Evolutionary conservation across 2,888 invertebrate genomes (phyloP).

Genomic region (Lycocerus yunnanus): DNA sequence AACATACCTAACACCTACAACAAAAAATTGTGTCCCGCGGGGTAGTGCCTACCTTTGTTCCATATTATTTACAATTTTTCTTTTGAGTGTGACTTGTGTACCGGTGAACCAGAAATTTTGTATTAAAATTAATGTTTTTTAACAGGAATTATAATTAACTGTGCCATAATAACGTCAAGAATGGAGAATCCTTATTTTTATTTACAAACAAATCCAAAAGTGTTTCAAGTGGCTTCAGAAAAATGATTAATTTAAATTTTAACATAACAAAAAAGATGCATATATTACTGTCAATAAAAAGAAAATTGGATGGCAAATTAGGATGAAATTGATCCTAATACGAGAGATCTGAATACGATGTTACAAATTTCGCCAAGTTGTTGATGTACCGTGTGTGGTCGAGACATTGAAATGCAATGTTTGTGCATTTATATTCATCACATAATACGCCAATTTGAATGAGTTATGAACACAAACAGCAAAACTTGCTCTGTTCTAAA

Average conservation of each 20-base stretch:
- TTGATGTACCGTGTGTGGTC: slow-evolving; percentile 43
- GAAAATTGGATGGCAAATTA: slow-evolving; percentile 1
- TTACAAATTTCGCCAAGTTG: slow-evolving; percentile 12
- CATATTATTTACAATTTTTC: background rate
- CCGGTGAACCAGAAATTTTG: background rate
- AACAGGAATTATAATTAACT: background rate
- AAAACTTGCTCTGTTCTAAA: slow-evolving; percentile 47
- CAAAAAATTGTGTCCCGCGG: background rate
- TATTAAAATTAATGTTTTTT: background rate
- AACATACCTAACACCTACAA: background rate
- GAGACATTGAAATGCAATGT: slow-evolving; percentile 41
- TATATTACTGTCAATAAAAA: background rate
- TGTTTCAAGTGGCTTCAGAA: background rate
- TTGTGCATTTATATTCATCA: slow-evolving; percentile 43
- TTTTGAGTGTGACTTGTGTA: background rate
- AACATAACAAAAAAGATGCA: background rate
- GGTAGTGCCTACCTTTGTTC: background rate
- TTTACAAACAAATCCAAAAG: background rate
- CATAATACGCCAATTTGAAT: slow-evolving; percentile 52
- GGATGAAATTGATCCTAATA: slow-evolving; percentile 1
- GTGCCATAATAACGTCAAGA: background rate
- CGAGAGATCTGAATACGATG: slow-evolving; percentile 1
- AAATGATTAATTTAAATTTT: background rate
- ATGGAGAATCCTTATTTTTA: background rate
- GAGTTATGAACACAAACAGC: slow-evolving; percentile 49